Evolutionary conservation across 64 coral and sea anemone genomes (phyloP).

Genomic region (Pocillopora verrucosa): DNA sequence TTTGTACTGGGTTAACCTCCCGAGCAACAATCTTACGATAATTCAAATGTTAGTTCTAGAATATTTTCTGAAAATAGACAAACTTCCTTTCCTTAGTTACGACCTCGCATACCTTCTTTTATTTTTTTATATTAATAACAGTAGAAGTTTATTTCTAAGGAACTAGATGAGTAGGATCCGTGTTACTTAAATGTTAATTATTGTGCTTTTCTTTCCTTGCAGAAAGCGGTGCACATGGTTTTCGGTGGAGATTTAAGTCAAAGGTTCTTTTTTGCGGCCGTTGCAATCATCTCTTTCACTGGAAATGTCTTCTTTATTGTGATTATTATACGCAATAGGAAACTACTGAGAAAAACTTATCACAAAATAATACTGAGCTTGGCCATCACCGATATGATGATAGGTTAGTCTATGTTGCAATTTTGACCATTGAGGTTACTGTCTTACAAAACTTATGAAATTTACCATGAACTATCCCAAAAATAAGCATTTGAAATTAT

Average conservation of each 20-base stretch:
- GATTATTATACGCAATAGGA: constrained; percentile 42
- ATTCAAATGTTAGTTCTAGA: too few relatives aligned
- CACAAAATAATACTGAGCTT: constrained; percentile 46
- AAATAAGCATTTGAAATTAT: too few relatives aligned
- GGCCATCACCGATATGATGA: constrained; percentile 65
- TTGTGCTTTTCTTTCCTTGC: not conserved
- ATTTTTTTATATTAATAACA: not conserved
- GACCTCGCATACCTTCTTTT: too few relatives aligned
- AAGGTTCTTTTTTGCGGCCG: constrained; percentile 36
- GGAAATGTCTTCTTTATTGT: constrained; percentile 54
- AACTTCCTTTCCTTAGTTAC: too few relatives aligned
- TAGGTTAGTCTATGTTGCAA: constrained; percentile 21
- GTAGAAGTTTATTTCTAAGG: not conserved
- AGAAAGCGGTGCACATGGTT: constrained; percentile 20
- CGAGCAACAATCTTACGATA: too few relatives aligned
- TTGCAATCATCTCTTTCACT: constrained; percentile 42
- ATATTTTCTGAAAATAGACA: too few relatives aligned
- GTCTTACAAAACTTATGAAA: not conserved
- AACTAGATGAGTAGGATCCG: not conserved
- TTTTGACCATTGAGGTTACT: too few relatives aligned
- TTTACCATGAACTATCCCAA: not conserved
- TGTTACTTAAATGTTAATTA: not conserved
- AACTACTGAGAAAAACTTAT: constrained; percentile 39
- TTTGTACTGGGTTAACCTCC: too few relatives aligned
- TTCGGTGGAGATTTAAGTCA: constrained; percentile 35